A percentile compares a stretch with the other conserved stretches of the same genome.
Conservation (phyloP, 2,888 invertebrate species). For the Patella pellucida region DNA sequence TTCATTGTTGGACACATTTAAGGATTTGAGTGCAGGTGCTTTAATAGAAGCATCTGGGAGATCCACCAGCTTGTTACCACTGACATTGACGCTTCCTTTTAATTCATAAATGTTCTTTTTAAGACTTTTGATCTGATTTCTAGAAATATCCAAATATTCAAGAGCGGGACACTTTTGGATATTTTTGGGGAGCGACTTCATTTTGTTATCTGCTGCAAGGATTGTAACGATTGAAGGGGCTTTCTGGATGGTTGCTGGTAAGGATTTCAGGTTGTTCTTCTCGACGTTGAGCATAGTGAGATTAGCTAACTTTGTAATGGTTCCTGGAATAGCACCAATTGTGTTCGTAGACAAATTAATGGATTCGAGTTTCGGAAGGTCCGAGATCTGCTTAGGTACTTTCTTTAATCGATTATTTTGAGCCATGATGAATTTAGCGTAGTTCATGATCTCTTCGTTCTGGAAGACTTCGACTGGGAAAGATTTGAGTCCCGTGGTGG, state of each 20-base stretch:
- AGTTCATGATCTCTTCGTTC: constrained; percentile 60
- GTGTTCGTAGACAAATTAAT: constrained; percentile 58
- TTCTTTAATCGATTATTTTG: constrained; percentile 67
- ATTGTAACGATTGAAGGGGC: constrained; percentile 49
- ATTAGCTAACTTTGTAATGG: constrained; percentile 51
- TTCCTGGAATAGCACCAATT: constrained; percentile 52
- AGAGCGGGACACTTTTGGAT: constrained; percentile 60
- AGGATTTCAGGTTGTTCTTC: constrained; percentile 50
- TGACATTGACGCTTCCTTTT: constrained; percentile 55
- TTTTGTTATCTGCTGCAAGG: constrained; percentile 61
- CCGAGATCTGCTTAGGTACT: constrained; percentile 59
- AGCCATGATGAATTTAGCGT: constrained; percentile 53
- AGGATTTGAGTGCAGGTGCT: constrained; percentile 54
- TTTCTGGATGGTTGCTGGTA: constrained; percentile 60
- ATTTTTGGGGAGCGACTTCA: constrained; percentile 64
- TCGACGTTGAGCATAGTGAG: constrained; percentile 46
- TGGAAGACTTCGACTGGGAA: constrained; percentile 64
- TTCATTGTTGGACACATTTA: constrained; percentile 64
- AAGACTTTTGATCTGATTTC: constrained; percentile 55
- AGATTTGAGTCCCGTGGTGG: constrained; percentile 52
- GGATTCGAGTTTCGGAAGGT: constrained; percentile 36
- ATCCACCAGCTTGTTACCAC: constrained; percentile 59
- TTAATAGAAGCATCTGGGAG: constrained; percentile 64
- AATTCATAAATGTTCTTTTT: constrained; percentile 68
- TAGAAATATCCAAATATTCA: constrained; percentile 56